Evolutionary conservation across 2,113 vertebrate genomes (phyloP), one percentile per base, ranked within the genome.

Genomic region (Panthera tigris): DNA sequence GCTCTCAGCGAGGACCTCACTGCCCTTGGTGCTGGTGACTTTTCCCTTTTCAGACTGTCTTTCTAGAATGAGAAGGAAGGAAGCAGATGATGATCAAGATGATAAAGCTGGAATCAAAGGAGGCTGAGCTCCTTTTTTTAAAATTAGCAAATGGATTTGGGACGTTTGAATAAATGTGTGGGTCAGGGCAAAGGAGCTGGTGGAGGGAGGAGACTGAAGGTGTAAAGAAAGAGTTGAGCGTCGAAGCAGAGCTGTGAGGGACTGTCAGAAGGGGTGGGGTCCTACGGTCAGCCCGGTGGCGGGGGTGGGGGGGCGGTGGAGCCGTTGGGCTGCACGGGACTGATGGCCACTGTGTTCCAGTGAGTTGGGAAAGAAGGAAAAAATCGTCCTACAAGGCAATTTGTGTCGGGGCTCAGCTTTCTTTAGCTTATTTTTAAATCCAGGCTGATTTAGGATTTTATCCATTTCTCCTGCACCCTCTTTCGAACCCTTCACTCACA

Each of bases 281-380:
- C 33, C 1, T 1, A 19, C 8, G 29, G 25, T 52, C 9, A 25
- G 45, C 9, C 1, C 1, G 50, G 5, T 0, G 7, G 12, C 5
- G 5, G 78, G 10, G 14, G 39, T 0, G 29, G 29, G 29, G 7
- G 29, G 1, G 29, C 1, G n/a, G 27, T 33, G 7, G 29, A 16
- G 12, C 31, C 19, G 12, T 7, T 4, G 13, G 13, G 31, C 1
- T 13, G 33, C 29, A 4, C 1, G 1, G 6, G 29, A 33, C 29
- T 48, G 57, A 19, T 0, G 7, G 10, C 5, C 0, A 15, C 36
- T 41, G 25, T 27, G n/a, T 41, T 19, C 78, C 12, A 4, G 0
- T 9, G 36, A 63, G 39, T 45, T 1, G 2, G n/a, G 27, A 66
- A 8, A 36, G 61, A 63, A 71, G 78, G 27, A 29, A 33, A 33